phyloP scores from a whole-genome alignment of 2,113 vertebrate genomes.

The Astur gentilis region DNA sequence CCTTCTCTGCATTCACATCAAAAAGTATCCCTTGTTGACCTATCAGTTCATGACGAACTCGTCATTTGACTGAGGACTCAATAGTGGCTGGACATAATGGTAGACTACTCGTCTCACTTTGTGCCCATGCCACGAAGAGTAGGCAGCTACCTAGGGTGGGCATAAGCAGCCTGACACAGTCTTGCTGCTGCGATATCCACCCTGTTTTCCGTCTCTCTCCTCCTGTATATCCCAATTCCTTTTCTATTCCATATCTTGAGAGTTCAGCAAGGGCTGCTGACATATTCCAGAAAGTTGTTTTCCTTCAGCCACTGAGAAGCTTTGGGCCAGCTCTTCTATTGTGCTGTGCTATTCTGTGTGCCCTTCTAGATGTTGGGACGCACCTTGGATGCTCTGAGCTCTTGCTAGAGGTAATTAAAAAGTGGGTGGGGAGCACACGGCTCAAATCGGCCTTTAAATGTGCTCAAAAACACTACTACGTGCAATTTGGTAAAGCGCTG shows the following conservation, averaged over 20 bases:
- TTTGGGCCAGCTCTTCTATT: background rate
- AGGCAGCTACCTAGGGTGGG: background rate
- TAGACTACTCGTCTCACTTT: background rate
- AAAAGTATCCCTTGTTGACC: background rate
- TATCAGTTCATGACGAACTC: background rate
- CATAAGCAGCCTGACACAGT: background rate
- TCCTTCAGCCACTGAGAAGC: background rate
- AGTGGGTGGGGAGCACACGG: rapidly evolving
- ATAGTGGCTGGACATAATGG: background rate
- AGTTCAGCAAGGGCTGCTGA: background rate
- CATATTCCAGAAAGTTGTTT: background rate
- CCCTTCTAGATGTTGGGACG: background rate
- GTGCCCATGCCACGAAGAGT: background rate
- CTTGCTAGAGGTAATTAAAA: background rate
- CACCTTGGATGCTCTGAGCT: background rate
- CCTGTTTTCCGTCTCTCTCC: background rate
- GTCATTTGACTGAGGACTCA: background rate
- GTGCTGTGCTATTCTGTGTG: background rate
- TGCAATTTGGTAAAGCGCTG: background rate
- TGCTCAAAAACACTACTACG: background rate
- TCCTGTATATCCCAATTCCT: background rate
- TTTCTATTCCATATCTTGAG: background rate
- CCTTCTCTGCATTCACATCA: background rate
- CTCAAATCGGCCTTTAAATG: background rate
- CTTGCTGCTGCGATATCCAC: background rate